Evolutionary conservation across 2,797 vertebrate genomes (phyloP).

Genomic region (Chelidonichthys spinosus): DNA sequence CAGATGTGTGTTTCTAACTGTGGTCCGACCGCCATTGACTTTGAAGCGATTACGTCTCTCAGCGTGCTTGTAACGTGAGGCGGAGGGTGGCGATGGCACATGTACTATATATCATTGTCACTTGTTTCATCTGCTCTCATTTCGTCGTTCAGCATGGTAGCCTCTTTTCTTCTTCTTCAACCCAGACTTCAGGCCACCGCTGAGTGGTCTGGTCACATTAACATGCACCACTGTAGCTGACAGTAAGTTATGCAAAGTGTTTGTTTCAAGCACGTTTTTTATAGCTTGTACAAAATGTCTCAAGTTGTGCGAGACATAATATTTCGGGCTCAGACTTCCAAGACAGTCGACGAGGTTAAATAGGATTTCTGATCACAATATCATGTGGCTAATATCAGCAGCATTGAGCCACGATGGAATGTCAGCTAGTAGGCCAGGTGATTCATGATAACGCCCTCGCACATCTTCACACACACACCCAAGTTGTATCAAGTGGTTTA

Average conservation of each 20-base stretch:
- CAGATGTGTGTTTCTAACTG: conserved; percentile 84
- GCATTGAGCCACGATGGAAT: conserved; percentile 24
- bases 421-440: conserved; percentile 19
- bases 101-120: background rate
- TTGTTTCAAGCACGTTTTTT: conserved; percentile 17
- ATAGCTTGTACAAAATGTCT: background rate
- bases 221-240: background rate
- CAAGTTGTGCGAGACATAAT: conserved; percentile 8
- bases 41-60: conserved; percentile 65
- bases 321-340: conserved; percentile 10
- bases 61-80: conserved; percentile 35
- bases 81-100: background rate
- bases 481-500: conserved; percentile 22
- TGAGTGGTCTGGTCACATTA: conserved; percentile 22
- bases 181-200: background rate
- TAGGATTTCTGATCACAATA: conserved; percentile 16
- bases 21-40: conserved; percentile 63
- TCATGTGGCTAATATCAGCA: conserved; percentile 25
- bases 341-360: conserved; percentile 27
- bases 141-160: conserved; percentile 12
- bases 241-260: conserved; percentile 14
- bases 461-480: conserved; percentile 22
- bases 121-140: conserved; percentile 9
- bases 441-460: conserved; percentile 33
- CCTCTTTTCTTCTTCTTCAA: conserved; percentile 16